Percentiles rank a stretch among this genome's conserved stretches.
These are phyloP conservation scores for Gopherus flavomarginatus DNA, from an alignment of 2,113 vertebrate genomes.

Conservation along the genomic window DNA sequence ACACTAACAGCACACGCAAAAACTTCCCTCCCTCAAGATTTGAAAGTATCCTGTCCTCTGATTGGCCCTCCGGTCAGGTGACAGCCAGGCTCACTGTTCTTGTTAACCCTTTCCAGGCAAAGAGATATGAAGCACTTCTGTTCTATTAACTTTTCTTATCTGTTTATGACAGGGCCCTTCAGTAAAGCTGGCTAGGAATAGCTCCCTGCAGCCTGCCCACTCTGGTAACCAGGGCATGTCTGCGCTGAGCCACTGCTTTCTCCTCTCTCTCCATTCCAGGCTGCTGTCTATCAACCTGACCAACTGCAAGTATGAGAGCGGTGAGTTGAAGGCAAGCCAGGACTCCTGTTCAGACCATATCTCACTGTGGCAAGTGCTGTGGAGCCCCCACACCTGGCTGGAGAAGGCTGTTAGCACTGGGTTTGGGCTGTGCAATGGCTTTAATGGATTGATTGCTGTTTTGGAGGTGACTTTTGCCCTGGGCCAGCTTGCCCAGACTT, in stretches of 20 bases:
- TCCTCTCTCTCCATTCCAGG: slow-evolving; percentile 58
- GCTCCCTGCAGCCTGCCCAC: background rate
- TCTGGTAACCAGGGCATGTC: background rate
- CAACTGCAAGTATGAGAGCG: slow-evolving; percentile 94
- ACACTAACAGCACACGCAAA: too few species aligned
- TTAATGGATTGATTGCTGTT: fast-evolving
- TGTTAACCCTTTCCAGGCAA: too few species aligned
- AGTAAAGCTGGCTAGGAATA: background rate
- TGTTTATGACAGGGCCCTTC: too few species aligned
- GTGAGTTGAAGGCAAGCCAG: slow-evolving; percentile 68
- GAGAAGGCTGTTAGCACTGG: fast-evolving
- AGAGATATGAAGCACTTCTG: too few species aligned
- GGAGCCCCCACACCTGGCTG: fast-evolving
- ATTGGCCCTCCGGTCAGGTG: too few species aligned
- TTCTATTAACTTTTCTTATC: too few species aligned
- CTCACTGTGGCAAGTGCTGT: fast-evolving
- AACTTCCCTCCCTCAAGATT: too few species aligned
- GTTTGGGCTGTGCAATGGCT: fast-evolving
- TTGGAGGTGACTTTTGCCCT: fast-evolving
- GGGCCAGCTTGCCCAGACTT: fast-evolving
- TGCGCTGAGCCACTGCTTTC: background rate
- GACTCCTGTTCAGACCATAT: fast-evolving
- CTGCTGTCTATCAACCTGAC: slow-evolving; percentile 84
- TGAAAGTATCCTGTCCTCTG: too few species aligned
- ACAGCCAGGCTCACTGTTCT: too few species aligned